Percentiles rank a stretch among this genome's conserved stretches.
These are phyloP conservation scores for Helarctos malayanus DNA, from an alignment of 2,797 vertebrate species.

Conservation along the genomic window DNA sequence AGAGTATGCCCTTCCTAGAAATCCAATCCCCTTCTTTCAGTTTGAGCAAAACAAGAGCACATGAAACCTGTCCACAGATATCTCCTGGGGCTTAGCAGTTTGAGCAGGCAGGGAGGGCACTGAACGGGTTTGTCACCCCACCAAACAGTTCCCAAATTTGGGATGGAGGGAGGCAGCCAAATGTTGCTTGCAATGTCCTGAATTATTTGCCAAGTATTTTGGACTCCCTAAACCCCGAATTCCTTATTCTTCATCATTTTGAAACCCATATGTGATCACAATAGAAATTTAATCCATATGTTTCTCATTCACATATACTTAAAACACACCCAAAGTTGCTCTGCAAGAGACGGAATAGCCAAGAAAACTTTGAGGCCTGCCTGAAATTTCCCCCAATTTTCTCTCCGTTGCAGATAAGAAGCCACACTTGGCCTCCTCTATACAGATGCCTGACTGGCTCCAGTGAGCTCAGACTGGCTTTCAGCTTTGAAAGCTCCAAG, in stretches of 20 bases:
- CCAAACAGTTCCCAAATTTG: not conserved
- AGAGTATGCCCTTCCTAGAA: constrained; percentile 49
- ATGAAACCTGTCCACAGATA: not conserved
- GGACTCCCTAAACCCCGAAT: constrained; percentile 29
- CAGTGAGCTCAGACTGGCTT: constrained; percentile 35
- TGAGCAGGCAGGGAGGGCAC: not conserved
- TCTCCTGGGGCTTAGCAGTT: not conserved
- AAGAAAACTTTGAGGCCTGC: constrained; percentile 39
- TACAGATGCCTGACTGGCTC: not conserved
- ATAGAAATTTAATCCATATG: constrained; percentile 61
- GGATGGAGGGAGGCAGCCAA: not conserved
- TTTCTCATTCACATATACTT: constrained; percentile 65
- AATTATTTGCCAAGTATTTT: constrained; percentile 63
- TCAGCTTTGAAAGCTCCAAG: constrained; percentile 30
- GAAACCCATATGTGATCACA: constrained; percentile 62
- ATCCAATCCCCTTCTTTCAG: constrained; percentile 54
- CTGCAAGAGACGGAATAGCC: constrained; percentile 39
- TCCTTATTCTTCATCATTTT: constrained; percentile 66
- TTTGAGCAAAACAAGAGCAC: constrained; percentile 47
- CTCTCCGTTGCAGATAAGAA: constrained; percentile 22
- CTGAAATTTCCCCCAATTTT: not conserved
- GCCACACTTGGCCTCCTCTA: not conserved
- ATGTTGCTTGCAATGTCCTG: constrained; percentile 26
- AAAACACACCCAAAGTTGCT: constrained; percentile 29
- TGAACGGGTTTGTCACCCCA: constrained; percentile 14